These are phyloP conservation scores for Phylloscopus trochilus DNA, from an alignment of 2,113 vertebrate species.

Conservation along the genomic window DNA sequence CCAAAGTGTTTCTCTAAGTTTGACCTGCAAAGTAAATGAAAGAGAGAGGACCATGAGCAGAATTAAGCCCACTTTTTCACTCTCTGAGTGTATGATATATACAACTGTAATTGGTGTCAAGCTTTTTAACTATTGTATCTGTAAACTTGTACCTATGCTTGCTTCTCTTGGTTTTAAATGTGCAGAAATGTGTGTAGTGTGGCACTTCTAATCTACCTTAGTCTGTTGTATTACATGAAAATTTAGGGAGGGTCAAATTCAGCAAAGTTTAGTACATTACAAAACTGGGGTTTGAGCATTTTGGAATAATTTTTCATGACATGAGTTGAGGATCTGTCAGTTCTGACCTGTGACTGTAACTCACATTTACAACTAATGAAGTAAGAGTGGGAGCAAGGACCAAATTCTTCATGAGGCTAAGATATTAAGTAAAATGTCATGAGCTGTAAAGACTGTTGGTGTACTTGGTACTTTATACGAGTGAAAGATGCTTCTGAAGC, in stretches of 20 bases:
- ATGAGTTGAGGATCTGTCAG: neutral
- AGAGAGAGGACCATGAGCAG: neutral
- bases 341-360: neutral
- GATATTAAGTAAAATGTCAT: neutral
- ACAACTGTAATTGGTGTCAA: neutral
- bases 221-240: neutral
- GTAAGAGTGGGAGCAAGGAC: neutral
- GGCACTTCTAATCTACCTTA: neutral
- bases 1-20: neutral
- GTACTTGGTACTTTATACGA: neutral
- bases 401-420: neutral
- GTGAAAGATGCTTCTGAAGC: neutral
- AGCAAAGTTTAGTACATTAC: neutral
- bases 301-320: neutral
- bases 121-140: neutral
- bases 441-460: neutral
- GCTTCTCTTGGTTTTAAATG: neutral
- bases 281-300: neutral
- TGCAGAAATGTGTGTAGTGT: neutral
- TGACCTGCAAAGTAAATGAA: neutral
- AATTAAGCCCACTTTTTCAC: neutral
- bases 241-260: neutral
- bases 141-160: neutral
- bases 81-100: neutral
- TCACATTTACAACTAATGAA: neutral